Conservation (phyloP, 2,113 vertebrate genomes). For the Xyliphius kryptos region DNA sequence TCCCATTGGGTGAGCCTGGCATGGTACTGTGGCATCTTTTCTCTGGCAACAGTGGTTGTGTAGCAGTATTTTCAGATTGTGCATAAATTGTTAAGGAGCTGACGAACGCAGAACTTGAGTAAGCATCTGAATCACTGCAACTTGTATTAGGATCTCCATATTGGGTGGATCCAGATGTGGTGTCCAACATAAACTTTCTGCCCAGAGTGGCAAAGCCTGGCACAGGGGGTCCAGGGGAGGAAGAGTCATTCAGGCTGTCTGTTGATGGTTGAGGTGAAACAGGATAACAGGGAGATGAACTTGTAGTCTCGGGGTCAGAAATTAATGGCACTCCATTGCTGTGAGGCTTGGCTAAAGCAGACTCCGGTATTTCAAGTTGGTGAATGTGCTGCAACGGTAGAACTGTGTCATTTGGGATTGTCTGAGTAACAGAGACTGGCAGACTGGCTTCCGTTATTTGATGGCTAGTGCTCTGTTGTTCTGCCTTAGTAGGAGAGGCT, state of each 20-base stretch:
- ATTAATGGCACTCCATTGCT: constrained; percentile 40
- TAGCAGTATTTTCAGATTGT: constrained; percentile 48
- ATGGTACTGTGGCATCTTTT: constrained; percentile 61
- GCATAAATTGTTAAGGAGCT: constrained; percentile 51
- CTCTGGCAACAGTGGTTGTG: constrained; percentile 77
- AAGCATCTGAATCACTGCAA: constrained; percentile 46
- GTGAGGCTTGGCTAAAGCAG: constrained; percentile 25
- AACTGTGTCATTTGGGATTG: constrained; percentile 19
- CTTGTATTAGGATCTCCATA: constrained; percentile 44
- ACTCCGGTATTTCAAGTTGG: background rate
- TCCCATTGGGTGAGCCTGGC: constrained; percentile 47
- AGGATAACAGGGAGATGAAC: constrained; percentile 40
- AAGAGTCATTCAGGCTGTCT: constrained; percentile 60
- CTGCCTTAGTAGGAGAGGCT: constrained; percentile 5
- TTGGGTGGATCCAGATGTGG: constrained; percentile 42
- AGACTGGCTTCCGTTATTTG: constrained; percentile 37
- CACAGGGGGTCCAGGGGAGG: constrained; percentile 58
- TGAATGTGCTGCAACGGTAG: constrained; percentile 18
- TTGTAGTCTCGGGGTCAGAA: constrained; percentile 37
- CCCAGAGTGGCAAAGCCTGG: constrained; percentile 67
- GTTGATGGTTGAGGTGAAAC: constrained; percentile 46
- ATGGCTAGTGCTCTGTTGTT: constrained; percentile 18
- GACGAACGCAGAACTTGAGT: constrained; percentile 63
- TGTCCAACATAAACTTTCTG: constrained; percentile 60
- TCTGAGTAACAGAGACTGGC: constrained; percentile 25